phyloP scores from a whole-genome alignment of 1,140 invertebrate genomes.

The Trichonephila inaurata region DNA sequence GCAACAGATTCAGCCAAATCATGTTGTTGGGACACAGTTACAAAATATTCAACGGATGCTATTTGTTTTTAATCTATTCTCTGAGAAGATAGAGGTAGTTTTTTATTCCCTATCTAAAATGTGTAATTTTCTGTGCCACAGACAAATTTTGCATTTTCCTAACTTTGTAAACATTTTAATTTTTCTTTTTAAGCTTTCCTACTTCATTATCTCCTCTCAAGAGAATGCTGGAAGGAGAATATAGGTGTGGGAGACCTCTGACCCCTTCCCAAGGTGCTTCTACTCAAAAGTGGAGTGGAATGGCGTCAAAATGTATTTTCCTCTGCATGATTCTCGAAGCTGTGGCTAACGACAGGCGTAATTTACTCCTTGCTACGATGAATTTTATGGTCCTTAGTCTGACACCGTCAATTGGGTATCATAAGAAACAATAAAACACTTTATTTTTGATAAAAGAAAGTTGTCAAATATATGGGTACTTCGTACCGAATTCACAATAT shows the following conservation, averaged over 20 bases:
- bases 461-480: not conserved
- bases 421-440: too few species aligned
- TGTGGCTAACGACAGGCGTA: too few species aligned
- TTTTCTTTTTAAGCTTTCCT: not conserved
- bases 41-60: not conserved
- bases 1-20: not conserved
- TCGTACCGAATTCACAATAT: not conserved
- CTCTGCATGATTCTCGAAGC: too few species aligned
- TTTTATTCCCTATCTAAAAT: not conserved
- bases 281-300: too few species aligned
- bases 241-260: too few species aligned
- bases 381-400: too few species aligned
- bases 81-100: not conserved
- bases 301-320: too few species aligned
- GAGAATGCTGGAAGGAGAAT: too few species aligned
- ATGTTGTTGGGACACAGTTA: not conserved
- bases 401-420: too few species aligned
- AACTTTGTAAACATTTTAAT: not conserved
- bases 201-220: not conserved
- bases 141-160: not conserved
- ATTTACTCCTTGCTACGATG: too few species aligned
- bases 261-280: too few species aligned
- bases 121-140: not conserved
- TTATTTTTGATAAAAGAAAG: not conserved
- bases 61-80: not conserved